Evolutionary conservation across 1,140 invertebrate genomes (phyloP), one percentile per base, ranked within the genome.

Genomic region (Chrysomallon squamiferum): DNA sequence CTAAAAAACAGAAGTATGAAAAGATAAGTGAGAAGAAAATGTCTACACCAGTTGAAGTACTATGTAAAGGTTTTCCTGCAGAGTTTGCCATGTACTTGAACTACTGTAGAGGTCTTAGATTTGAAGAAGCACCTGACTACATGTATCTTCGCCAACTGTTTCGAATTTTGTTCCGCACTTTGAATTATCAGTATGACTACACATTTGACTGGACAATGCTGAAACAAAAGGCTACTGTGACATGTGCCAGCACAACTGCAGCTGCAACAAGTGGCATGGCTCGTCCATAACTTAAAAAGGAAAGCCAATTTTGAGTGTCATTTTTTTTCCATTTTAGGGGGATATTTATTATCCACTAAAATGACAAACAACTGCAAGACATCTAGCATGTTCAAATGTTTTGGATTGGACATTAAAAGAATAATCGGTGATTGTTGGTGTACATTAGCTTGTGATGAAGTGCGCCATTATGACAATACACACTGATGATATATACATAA

Each of bases 141-240:
- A 97, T 97, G 95, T 98, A 98, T 88, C 90, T 98, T 61, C 91
- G 96, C 80, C 95, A 98, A 87, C 88, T 99, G 62, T 98, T 98
- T 89, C 93, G 96, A 80, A 99, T 99, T 84, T 90, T 99, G 78
- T 99, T 99, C 89, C 93, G 97, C 83, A 99, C 97, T 69, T 90
- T 99, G 78, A 99, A 98, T 87, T 97, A 99, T 87, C 95, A 97
- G 87, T 98, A 98, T 86, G 97, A 99, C 87, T 99, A 99, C 88
- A 96, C 95, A 73, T 99, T 99, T 88, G 97, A 99, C 87, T 99
- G 98, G 98, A 99, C 97, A 76, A 94, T 99, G 92, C 88, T 99
- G 82, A 97, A 98, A 84, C 96, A 98, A 85, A 96, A 95, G 71
- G 86, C 86, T 62, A 83, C 84, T 62, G 75, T 71, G 32, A 76